phyloP scores from a whole-genome alignment of 2,888 invertebrate genomes.

The Tiliacea citrago region DNA sequence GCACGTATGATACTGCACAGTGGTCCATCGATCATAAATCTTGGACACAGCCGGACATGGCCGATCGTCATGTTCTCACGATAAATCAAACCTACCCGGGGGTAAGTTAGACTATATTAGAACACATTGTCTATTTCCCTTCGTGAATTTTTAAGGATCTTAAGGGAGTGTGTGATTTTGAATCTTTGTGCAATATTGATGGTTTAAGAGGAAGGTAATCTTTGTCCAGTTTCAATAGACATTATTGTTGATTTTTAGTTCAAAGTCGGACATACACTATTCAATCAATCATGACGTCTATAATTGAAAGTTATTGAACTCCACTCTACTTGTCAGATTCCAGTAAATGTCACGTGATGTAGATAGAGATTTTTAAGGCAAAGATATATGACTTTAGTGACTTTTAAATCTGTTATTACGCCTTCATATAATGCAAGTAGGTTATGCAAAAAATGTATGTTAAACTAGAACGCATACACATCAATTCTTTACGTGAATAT shows the following conservation, averaged over 20 bases:
- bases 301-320: too few species aligned
- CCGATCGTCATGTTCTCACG: slow-evolving; percentile 84
- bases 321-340: too few species aligned
- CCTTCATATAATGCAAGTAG: too few species aligned
- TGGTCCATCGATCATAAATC: slow-evolving; percentile 80
- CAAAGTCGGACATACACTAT: not conserved
- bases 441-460: too few species aligned
- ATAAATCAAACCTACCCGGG: slow-evolving; percentile 81
- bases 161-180: slow-evolving; percentile 21
- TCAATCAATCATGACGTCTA: too few species aligned
- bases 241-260: not conserved
- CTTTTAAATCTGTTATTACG: too few species aligned
- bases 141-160: slow-evolving; percentile 51
- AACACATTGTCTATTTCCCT: slow-evolving; percentile 59
- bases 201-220: not conserved
- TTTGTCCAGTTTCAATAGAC: not conserved
- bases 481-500: too few species aligned
- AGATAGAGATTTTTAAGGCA: too few species aligned
- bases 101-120: slow-evolving; percentile 68
- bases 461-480: too few species aligned
- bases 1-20: slow-evolving; percentile 54
- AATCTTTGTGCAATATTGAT: not conserved
- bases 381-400: too few species aligned
- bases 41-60: slow-evolving; percentile 71
- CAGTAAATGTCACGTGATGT: too few species aligned